Base-by-base conservation (phyloP, 2,797 vertebrate species). In the Phoebastria nigripes region DNA sequence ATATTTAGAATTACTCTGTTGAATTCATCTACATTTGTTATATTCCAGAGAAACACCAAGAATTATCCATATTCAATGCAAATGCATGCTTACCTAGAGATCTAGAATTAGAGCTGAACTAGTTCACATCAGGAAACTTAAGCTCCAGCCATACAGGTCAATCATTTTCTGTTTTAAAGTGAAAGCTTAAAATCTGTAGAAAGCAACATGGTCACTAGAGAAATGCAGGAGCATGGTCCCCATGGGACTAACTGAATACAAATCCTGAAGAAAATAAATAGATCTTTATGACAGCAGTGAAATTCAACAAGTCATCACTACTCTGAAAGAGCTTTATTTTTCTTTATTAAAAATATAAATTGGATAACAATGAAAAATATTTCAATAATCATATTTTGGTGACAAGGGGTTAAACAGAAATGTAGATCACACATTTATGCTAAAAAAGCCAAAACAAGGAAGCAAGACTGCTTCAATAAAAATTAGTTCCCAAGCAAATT, bases 231-330 rank as follows among this genome's bases (percentile, higher is more conserved):
- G 74, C 11, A 5, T 35, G 4, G 15, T 85, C 6, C 58, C 33
- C 24, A 33, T 39, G 80, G 56, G 47, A 63, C 11, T 47, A 72
- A 52, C 12, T 72, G 26, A 92, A 67, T 35, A 49, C 22, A 85
- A 71, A 61, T 8, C 17, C 37, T 65, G 74, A 83, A 82, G 55
- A 84, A 94, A 96, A 94, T 25, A 83, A 80, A 44, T 44, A 73
- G 12, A 31, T 63, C 41, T 77, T 95, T 78, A 35, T 35, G 49
- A 70, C 42, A 86, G 12, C 42, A 86, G 46, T 72, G 76, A 80
- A 92, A 94, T 88, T 94, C 76, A 86, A 76, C 31, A 95, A 89
- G 74, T 94, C 55, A 72, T 65, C 72, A 52, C 33, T 81, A 28
- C n/a, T 61, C 29, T 65, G 35, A 71, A 88, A 81, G 35, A 49